Conservation (phyloP, 30 jellyfish, hydroid and myxozoan species). For the Phacellophora camtschatica region DNA sequence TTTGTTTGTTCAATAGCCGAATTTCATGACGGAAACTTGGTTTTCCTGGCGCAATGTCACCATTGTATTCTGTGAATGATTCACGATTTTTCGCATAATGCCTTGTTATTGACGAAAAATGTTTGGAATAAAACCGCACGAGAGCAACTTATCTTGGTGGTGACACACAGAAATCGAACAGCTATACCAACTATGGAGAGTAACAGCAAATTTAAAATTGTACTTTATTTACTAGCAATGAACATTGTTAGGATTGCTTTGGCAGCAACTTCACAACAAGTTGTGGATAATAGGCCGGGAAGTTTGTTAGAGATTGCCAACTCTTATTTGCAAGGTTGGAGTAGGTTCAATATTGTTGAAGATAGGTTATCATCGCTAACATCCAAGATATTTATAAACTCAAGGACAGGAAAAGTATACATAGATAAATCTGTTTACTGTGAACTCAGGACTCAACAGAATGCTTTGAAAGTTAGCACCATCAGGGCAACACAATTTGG, state of each 20-base stretch:
- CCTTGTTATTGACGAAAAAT: slow-evolving; percentile 43
- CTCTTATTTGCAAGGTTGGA: slow-evolving; percentile 41
- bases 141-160: slow-evolving; percentile 32
- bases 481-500: slow-evolving; percentile 4
- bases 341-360: neutral
- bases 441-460: neutral
- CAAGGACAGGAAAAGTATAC: slow-evolving; percentile 1
- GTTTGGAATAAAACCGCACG: slow-evolving; percentile 45
- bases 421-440: slow-evolving; percentile 24
- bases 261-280: neutral
- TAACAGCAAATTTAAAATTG: neutral
- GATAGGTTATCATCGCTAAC: slow-evolving; percentile 27
- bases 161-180: too few species aligned
- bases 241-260: neutral
- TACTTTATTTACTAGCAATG: neutral
- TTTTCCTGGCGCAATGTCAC: slow-evolving; percentile 29
- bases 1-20: too few species aligned
- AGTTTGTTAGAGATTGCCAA: slow-evolving; percentile 20
- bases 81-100: slow-evolving; percentile 9
- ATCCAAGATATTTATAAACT: slow-evolving; percentile 34
- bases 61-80: slow-evolving; percentile 32
- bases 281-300: neutral
- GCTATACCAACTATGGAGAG: slow-evolving; percentile 48
- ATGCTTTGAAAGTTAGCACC: neutral
- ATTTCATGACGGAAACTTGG: slow-evolving; percentile 16